These are phyloP conservation scores for Xyliphius kryptos DNA, from an alignment of 2,113 vertebrate species.

Conservation along the genomic window DNA sequence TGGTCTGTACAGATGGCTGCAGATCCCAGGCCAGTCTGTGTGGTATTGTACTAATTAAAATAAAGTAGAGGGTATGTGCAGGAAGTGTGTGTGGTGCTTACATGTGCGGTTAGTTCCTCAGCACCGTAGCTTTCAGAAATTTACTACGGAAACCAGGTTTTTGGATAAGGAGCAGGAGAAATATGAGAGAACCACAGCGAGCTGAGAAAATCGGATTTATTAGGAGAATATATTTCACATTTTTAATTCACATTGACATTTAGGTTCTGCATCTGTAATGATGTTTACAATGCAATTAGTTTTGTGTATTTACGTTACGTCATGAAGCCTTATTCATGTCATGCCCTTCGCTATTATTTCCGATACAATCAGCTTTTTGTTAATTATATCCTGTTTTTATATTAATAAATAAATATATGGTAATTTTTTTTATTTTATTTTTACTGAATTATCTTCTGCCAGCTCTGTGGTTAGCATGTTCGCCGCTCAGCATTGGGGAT, in stretches of 20 bases:
- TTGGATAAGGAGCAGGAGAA: not conserved
- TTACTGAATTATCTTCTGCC: not conserved
- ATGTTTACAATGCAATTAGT: too few species aligned
- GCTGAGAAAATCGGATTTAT: too few species aligned
- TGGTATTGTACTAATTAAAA: constrained; percentile 40
- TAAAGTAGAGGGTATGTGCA: constrained; percentile 33
- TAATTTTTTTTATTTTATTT: constrained; percentile 27
- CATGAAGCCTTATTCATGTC: not conserved
- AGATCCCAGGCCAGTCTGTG: constrained; percentile 23
- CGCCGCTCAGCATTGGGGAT: too few species aligned
- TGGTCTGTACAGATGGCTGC: constrained; percentile 36
- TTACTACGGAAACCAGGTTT: not conserved
- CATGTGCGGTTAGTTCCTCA: constrained; percentile 21
- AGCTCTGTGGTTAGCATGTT: too few species aligned
- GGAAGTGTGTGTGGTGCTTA: constrained; percentile 35
- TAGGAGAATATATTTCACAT: too few species aligned
- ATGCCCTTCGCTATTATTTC: too few species aligned
- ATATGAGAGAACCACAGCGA: too few species aligned
- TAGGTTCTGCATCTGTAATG: too few species aligned
- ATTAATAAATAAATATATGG: constrained; percentile 33
- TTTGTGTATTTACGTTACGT: not conserved
- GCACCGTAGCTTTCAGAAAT: constrained; percentile 22
- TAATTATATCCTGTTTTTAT: constrained; percentile 24
- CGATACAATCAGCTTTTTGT: too few species aligned
- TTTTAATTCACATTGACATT: too few species aligned